Evolutionary conservation across 1,140 invertebrate species (phyloP), one percentile per base, ranked within the genome.

Genomic region (Hycleus phaleratus): DNA sequence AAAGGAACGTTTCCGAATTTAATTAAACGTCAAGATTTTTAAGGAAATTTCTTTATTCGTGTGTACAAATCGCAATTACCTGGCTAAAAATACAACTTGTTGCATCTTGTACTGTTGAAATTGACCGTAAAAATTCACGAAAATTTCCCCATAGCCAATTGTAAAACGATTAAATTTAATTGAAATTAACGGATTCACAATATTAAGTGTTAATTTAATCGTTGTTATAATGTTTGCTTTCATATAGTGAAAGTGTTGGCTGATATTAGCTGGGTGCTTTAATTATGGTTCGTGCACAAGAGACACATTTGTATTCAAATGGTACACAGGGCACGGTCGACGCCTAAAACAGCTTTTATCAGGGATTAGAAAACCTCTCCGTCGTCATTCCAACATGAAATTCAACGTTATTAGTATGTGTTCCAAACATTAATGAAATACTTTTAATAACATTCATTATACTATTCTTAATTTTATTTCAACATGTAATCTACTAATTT

Each of bases 291-390:
- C 43, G 51, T 32, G 32, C 32, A 32, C 51, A 26, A 7, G 38
- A 38, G 26, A 38, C 39, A 46, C 51, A 53, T 53, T 53, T 53
- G 51, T 53, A 53, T 53, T 53, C 51, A 53, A 53, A 53, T 53
- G 42, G 43, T 26, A 40, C 43, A 26, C 42, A 24, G 38, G 38
- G 38, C 51, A 26, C 51, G 46, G 51, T 53, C 51, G 24, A 42
- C 51, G 45, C 51, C 51, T 53, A 39, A 42, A 53, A 26, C 43
- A 53, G 51, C 51, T 53, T 53, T 53, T 53, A 53, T 42, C 51
- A 38, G n/a, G 51, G 51, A 46, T 53, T 53, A 53, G 51, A 53
- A 46, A 26, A 25, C 25, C 32, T n/a, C 51, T 46, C 11, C 42
- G 40, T 32, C 4, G 4, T 32, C 32, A 7, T 32, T 26, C 51